Base-by-base conservation (phyloP, 1,140 invertebrate species). In the Eupeodes corollae region DNA sequence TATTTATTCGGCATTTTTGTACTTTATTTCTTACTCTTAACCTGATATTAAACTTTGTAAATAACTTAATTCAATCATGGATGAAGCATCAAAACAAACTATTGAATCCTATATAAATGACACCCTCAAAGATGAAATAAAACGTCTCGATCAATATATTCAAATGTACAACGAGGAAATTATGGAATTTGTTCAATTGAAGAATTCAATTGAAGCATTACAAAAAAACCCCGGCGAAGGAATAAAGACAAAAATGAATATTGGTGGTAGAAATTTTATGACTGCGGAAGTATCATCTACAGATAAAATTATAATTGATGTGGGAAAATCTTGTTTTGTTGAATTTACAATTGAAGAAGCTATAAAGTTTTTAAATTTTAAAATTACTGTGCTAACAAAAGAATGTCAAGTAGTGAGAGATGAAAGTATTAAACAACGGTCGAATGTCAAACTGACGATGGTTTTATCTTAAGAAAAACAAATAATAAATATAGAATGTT, bases 241-340 rank as follows among this genome's bases (percentile, higher is more conserved):
- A 12, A 78, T 86, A 32, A 88, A 88, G 61, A 85, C 85, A 0
- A 80, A 88, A 73, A 72, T 89, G 16, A 84, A 89, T 59, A 66
- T 48, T 30, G 86, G 86, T 15, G 82, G 82, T 53, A 84, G 83
- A 64, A 79, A 85, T 41, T 86, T 82, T 54, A 75, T 86, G 58
- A 76, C 86, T 63, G 83, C 82, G 34, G 46, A 52, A 0, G 79
- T 87, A 0, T 68, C 75, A 13, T 75, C 89, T 63, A 73, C 80
- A 43, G 79, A 79, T 0, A 76, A 65, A 21, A 79, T 91, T 42
- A 67, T 83, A 38, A 70, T 91, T n/a, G 76, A 83, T 56, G 71
- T 89, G 56, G 88, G 88, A 11, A 76, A 84, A 50, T 82, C 84
- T 48, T 73, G 82, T 53, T 89, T 75, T 59, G 61, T 90, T 19